Conservation (phyloP, 2,113 vertebrate genomes). For the rabbit (Oryctolagus cuniculus) region mOryCun1.1 NC_091435.1:80245001-80245500, state of each 20-base stretch:
- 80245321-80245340: constrained; percentile 66
- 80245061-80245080: constrained; percentile 59
- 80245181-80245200: constrained; percentile 8
- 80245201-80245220: constrained; percentile 69
- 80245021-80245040: background rate
- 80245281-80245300: constrained; percentile 88
- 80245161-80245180: constrained; percentile 48
- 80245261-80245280: constrained; percentile 79
- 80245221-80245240: constrained; percentile 71
- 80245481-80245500: constrained; percentile 69
- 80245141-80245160: constrained; percentile 45
- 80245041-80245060: constrained; percentile 66
- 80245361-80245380: constrained; percentile 58
- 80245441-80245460: constrained; percentile 70
- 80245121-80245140: constrained; percentile 54
- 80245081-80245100: constrained; percentile 65
- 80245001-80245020: background rate
- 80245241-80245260: constrained; percentile 82
- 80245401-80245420: constrained; percentile 75
- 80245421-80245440: constrained; percentile 73
- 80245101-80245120: background rate
- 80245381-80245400: constrained; percentile 67
- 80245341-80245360: constrained; percentile 68
- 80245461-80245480: constrained; percentile 70
- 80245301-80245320: constrained; percentile 67